These are phyloP conservation scores for Trachymyrmex cornetzi DNA, from an alignment of 1,140 invertebrate species.

Conservation along the genomic window DNA sequence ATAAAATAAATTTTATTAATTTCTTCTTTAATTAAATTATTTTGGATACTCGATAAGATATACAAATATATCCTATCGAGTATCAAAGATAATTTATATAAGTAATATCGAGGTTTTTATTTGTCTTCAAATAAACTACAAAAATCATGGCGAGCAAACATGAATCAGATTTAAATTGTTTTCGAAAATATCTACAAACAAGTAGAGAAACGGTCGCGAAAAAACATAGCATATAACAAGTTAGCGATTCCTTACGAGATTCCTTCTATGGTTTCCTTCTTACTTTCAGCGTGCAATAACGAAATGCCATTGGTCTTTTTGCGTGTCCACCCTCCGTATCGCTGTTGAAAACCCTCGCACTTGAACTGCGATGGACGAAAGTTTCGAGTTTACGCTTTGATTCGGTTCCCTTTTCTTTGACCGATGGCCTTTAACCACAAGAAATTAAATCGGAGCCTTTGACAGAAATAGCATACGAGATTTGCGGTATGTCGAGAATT, in stretches of 20 bases:
- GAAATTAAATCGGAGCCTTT: conserved; percentile 86
- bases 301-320: conserved; percentile 82
- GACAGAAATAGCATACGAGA: conserved; percentile 74
- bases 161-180: conserved; percentile 21
- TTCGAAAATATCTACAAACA: conserved; percentile 6
- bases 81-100: neutral
- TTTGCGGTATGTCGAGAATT: conserved; percentile 53
- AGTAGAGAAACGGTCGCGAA: neutral
- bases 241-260: conserved; percentile 69
- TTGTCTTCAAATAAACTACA: conserved; percentile 2
- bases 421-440: conserved; percentile 68
- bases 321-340: conserved; percentile 44
- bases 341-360: conserved; percentile 25
- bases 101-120: neutral
- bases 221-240: conserved; percentile 28
- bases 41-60: neutral
- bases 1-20: neutral
- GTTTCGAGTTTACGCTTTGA: conserved; percentile 85
- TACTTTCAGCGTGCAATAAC: conserved; percentile 80
- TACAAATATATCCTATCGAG: too few species aligned
- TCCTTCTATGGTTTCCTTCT: conserved; percentile 73
- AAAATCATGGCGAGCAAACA: conserved; percentile 36
- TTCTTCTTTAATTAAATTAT: conserved; percentile 2
- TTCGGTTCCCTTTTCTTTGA: conserved; percentile 76
- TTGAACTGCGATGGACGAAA: conserved; percentile 72